Conservation (phyloP, 1,140 invertebrate genomes). For the Cylas formicarius region DNA sequence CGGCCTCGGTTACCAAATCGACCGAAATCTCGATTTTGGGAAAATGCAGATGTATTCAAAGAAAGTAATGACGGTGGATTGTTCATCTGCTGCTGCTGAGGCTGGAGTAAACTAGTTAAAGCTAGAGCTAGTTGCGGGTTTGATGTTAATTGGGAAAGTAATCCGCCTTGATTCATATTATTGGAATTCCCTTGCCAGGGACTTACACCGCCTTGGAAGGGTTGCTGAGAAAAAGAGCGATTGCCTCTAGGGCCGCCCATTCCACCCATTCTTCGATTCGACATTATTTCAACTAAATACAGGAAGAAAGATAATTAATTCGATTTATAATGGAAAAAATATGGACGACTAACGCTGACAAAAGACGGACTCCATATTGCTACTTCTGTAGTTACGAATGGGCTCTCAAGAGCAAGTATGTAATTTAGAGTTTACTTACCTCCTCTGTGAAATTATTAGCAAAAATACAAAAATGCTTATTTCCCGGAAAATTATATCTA, state of each 20-base stretch:
- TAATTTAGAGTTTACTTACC: too few relatives aligned
- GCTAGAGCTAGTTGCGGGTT: slow-evolving; percentile 41
- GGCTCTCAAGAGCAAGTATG: too few relatives aligned
- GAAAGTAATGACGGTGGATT: slow-evolving; percentile 41
- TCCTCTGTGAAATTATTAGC: too few relatives aligned
- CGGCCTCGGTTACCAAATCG: slow-evolving; percentile 37
- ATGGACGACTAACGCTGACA: slow-evolving; percentile 12
- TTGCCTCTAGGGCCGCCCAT: slow-evolving; percentile 28
- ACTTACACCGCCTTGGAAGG: slow-evolving; percentile 36
- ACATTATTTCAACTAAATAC: slow-evolving; percentile 34
- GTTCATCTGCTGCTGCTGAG: slow-evolving; percentile 33
- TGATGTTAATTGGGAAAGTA: slow-evolving; percentile 33
- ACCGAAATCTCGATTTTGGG: slow-evolving; percentile 36
- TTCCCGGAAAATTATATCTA: too few relatives aligned
- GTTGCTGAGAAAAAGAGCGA: slow-evolving; percentile 35
- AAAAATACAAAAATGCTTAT: too few relatives aligned
- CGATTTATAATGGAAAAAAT: slow-evolving; percentile 7
- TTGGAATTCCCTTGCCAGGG: slow-evolving; percentile 38
- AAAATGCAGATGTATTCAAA: slow-evolving; percentile 37
- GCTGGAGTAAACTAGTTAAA: slow-evolving; percentile 39
- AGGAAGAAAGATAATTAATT: slow-evolving; percentile 23
- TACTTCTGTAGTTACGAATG: too few relatives aligned
- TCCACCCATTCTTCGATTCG: slow-evolving; percentile 38
- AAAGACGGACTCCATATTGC: too few relatives aligned
- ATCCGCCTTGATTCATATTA: slow-evolving; percentile 30